Percentiles rank a stretch among this genome's conserved stretches.
phyloP scores from a whole-genome alignment of 2,113 vertebrate species.

The Cyanoderma ruficeps region DNA sequence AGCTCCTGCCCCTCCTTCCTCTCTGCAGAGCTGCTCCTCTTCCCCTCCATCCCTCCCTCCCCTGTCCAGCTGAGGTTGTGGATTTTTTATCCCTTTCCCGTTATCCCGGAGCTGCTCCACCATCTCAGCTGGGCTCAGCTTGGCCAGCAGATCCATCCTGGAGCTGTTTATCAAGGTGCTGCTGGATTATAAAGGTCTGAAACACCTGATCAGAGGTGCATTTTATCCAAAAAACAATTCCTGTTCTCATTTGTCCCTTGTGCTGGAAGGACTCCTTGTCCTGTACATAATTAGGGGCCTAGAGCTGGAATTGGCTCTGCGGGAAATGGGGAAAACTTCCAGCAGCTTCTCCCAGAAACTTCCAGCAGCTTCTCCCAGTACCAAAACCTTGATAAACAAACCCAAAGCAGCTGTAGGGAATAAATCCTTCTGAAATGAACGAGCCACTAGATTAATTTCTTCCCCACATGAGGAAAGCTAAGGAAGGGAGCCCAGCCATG shows the following conservation, averaged over 20 bases:
- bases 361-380: neutral
- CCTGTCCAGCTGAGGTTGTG: neutral
- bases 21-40: neutral
- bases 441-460: neutral
- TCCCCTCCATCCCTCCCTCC: neutral
- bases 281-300: neutral
- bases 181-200: neutral
- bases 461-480: neutral
- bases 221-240: neutral
- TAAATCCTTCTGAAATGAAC: neutral
- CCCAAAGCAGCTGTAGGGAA: neutral
- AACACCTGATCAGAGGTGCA: neutral
- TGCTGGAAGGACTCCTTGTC: neutral
- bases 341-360: neutral
- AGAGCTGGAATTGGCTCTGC: too few relatives aligned
- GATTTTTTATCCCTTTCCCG: too few relatives aligned
- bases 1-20: neutral
- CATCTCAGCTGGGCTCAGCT: neutral
- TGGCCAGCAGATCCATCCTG: neutral
- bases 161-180: neutral
- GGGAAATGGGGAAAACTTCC: neutral
- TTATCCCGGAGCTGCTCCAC: neutral
- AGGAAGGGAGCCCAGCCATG: neutral
- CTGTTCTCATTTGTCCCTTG: neutral
- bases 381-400: neutral